A percentile compares a stretch with the other conserved stretches of the same genome.
These are phyloP conservation scores for Leucophenga varia DNA, from an alignment of 1,140 invertebrate species.

Conservation along the genomic window DNA sequence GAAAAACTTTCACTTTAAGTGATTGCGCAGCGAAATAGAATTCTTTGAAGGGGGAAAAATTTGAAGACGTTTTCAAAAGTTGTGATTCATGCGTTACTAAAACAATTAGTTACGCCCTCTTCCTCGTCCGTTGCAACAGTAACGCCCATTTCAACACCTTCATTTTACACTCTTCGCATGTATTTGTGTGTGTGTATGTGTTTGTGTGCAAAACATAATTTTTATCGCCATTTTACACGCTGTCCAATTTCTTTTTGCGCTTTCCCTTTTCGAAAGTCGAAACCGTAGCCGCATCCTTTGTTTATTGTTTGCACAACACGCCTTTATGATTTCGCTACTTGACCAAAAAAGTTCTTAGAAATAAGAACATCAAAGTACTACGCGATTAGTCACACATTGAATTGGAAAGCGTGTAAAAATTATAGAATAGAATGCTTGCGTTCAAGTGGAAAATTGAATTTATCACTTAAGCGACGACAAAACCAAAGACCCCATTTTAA, in stretches of 20 bases:
- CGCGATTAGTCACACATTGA: conserved; percentile 47
- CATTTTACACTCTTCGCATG: conserved; percentile 9
- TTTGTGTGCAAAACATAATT: too few relatives aligned
- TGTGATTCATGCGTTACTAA: conserved; percentile 24
- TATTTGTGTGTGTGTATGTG: conserved; percentile 22
- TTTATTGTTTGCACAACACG: conserved; percentile 50
- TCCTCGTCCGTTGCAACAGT: conserved; percentile 11
- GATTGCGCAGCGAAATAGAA: too few relatives aligned
- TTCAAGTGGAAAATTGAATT: conserved; percentile 54
- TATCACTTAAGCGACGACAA: conserved; percentile 54
- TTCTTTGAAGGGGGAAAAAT: too few relatives aligned
- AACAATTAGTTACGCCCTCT: background rate
- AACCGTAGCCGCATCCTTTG: conserved; percentile 22
- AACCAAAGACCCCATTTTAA: too few relatives aligned
- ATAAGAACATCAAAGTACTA: conserved; percentile 25
- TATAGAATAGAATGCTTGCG: conserved; percentile 20
- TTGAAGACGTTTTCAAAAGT: too few relatives aligned
- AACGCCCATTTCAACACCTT: conserved; percentile 22
- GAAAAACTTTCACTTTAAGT: too few relatives aligned
- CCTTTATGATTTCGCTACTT: conserved; percentile 46
- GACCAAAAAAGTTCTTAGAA: background rate
- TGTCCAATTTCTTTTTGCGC: too few relatives aligned
- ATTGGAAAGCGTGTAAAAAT: background rate
- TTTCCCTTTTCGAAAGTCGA: background rate
- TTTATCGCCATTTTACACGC: conserved; percentile 41